Base-by-base conservation (phyloP, 2,113 vertebrate genomes). In the Mesembrinibis cayennensis region DNA sequence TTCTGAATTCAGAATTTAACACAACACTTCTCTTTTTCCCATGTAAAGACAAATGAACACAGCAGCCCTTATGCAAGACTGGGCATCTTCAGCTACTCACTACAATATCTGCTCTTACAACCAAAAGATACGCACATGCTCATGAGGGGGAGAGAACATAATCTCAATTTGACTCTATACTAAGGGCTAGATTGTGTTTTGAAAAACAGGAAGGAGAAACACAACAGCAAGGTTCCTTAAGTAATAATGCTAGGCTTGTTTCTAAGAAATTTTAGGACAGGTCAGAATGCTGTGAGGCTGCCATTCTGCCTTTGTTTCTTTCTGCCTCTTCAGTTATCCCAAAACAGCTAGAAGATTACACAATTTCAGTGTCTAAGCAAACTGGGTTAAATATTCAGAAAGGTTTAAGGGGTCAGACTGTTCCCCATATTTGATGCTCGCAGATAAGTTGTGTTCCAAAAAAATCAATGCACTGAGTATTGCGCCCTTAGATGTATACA, bases 401-500 rank as follows among this genome's bases (percentile, higher is more conserved):
- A 44, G 10, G 8, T 65, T 74, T 55, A 32, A 61, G 11, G 80
- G 9, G 4, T 56, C 14, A 30, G 16, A 49, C 56, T 79, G 17
- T 89, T 74, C 19, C 16, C 22, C 3, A 7, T 80, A 40, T 52
- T 72, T 72, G 36, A 69, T 56, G 16, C 8, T 59, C 69, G 42
- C 22, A 63, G 20, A 11, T 45, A 30, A 23, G 7, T 32, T 49
- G 8, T 74, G 32, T 53, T 69, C 66, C 4, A 9, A 40, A 65
- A 56, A 56, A 52, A 23, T 9, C 23, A 52, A 11, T 42, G 16
- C 27, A 36, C 7, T 18, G 27, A 83, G 4, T 77, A 38, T 11
- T 20, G 4, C 0, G 0, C 4, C 81, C 5, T 30, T n/a, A 58
- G 58, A 32, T 12, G 10, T 7, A 5, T 29, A 18, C 3, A 55